Evolutionary conservation across 2,113 vertebrate species (phyloP), one percentile per base, ranked within the genome.

Genomic region (Cyprinodon variegatus): DNA sequence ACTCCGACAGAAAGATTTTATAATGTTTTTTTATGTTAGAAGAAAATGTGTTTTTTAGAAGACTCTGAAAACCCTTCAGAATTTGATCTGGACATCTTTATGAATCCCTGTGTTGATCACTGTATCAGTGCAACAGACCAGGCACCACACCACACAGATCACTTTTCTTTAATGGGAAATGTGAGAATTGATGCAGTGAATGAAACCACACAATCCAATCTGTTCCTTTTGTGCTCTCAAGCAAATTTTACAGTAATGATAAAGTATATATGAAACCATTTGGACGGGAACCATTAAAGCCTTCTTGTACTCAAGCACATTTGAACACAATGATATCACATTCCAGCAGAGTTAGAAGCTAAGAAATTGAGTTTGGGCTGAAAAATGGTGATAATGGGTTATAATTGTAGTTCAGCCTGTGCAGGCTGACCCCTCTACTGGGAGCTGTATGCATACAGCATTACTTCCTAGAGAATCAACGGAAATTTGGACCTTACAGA

Each of bases 271-370:
- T 81, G 70, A 87, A 78, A 87, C 84, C 81, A 70, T 76, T 72
- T 84, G 79, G 64, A 63, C 46, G 46, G 77, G 61, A 85, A 41
- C 76, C 78, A 84, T 84, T 83, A 88, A 64, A 59, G 73, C 72
- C 15, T 81, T 62, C 73, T 65, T 75, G 85, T 88, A 89, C 84
- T 89, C 70, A 87, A 80, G 77, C 75, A 82, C 69, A 83, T 85
- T 83, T 82, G 67, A 79, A 77, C 74, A 85, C 57, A 86, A 82
- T 76, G 70, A 79, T 66, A 86, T 85, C 78, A 71, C 43, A 66
- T 77, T 77, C 60, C 66, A 65, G 70, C 37, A 66, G 66, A 50
- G 59, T 61, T 66, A 67, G 46, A 41, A 70, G 69, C 46, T 17
- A 60, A 64, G 81, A 77, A 83, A 83, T 80, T 57, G 64, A 79